A percentile compares a stretch with the other conserved stretches of the same genome.
Conservation (phyloP, 1,140 invertebrate genomes). For the Phenacoccus solenopsis region DNA sequence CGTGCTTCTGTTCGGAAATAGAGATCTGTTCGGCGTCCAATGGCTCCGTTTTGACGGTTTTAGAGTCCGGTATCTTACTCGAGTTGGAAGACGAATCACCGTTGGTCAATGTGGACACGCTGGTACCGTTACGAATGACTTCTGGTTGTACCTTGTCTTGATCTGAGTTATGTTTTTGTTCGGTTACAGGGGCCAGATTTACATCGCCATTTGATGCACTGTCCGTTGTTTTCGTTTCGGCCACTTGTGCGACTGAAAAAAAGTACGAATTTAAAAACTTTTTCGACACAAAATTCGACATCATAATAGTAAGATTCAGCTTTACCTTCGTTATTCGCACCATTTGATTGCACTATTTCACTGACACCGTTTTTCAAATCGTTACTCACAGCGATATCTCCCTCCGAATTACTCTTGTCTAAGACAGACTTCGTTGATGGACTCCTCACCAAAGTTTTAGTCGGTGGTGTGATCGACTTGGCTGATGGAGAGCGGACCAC, state of each 20-base stretch:
- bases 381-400: background rate
- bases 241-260: background rate
- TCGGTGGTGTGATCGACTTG: background rate
- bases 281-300: no score
- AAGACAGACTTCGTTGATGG: background rate
- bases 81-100: no score
- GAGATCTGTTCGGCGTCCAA: background rate
- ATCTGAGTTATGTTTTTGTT: no score
- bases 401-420: background rate
- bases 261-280: no score
- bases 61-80: background rate
- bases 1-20: background rate
- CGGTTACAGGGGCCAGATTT: background rate
- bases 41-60: background rate
- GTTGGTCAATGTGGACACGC: no score
- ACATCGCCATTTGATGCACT: background rate
- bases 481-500: background rate
- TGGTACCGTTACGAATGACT: no score
- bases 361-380: background rate
- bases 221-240: background rate
- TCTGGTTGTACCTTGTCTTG: no score
- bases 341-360: background rate
- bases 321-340: constrained; percentile 1
- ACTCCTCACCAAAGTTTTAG: background rate
- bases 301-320: no score